phyloP scores from a whole-genome alignment of 2,113 vertebrate genomes.

The Odobenus rosmarus region DNA sequence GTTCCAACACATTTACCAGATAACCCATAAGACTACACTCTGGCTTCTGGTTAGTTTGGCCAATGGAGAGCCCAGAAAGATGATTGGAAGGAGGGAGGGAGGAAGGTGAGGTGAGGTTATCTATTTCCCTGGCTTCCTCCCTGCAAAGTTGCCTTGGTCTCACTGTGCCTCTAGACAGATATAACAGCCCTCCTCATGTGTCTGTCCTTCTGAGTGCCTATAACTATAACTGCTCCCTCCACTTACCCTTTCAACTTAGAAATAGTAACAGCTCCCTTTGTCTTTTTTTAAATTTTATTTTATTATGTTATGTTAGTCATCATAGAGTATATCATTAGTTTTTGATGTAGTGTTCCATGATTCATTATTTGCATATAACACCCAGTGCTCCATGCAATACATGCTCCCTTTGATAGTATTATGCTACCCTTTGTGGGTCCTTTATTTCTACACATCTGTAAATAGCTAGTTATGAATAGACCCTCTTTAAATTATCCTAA shows the following conservation, averaged over 20 bases:
- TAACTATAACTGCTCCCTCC: not conserved
- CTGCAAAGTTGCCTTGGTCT: not conserved
- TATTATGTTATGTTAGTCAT: no score
- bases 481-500: not conserved
- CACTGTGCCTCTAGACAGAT: not conserved
- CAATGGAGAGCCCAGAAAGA: not conserved
- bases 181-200: not conserved
- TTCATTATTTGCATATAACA: no score
- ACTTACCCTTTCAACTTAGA: not conserved
- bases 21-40: not conserved
- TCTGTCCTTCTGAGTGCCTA: not conserved
- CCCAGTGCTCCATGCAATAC: no score
- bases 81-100: not conserved
- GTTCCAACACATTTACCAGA: not conserved
- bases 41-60: not conserved
- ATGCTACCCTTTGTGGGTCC: not conserved
- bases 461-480: not conserved
- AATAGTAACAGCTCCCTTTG: not conserved
- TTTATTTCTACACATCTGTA: not conserved
- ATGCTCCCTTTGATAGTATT: not conserved
- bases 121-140: not conserved
- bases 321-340: no score
- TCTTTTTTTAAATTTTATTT: no score
- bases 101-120: not conserved
- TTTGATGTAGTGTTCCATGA: no score